A percentile compares a stretch with the other conserved stretches of the same genome.
These are phyloP conservation scores for Stichopus horrens DNA, from an alignment of 53 echinoderm and acorn worm genomes.

Conservation along the genomic window DNA sequence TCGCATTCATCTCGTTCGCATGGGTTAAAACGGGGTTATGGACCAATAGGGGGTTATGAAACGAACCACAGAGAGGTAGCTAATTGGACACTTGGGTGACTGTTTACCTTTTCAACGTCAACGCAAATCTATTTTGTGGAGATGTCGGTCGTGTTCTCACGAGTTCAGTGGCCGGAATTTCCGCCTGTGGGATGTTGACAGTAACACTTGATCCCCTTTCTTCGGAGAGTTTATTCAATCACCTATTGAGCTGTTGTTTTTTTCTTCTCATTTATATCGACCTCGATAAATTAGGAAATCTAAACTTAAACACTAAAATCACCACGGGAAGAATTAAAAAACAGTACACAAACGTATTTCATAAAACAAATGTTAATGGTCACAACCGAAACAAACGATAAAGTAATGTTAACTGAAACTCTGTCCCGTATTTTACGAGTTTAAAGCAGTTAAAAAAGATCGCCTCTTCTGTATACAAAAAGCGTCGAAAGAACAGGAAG, in stretches of 20 bases:
- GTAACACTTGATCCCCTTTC: not conserved
- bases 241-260: conserved; percentile 18
- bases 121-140: not conserved
- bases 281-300: conserved; percentile 13
- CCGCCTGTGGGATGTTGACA: not conserved
- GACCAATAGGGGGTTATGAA: not conserved
- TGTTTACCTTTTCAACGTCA: not conserved
- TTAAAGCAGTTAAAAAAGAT: not conserved
- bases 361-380: not conserved
- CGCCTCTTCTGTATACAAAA: not conserved
- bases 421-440: not conserved
- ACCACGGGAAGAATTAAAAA: not conserved
- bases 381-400: not conserved
- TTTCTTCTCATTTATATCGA: not conserved
- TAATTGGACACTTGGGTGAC: conserved; percentile 6
- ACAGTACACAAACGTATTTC: no score
- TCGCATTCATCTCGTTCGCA: no score
- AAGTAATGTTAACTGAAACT: conserved; percentile 2
- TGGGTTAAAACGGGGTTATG: not conserved
- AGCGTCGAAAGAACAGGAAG: not conserved
- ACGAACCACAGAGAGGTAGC: not conserved
- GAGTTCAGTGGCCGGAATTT: not conserved
- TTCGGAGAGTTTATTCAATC: conserved; percentile 6
- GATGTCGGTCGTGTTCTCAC: not conserved
- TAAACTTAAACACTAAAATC: not conserved